Conservation (phyloP, 23 tunicate genomes). For the Styela plicata region DNA sequence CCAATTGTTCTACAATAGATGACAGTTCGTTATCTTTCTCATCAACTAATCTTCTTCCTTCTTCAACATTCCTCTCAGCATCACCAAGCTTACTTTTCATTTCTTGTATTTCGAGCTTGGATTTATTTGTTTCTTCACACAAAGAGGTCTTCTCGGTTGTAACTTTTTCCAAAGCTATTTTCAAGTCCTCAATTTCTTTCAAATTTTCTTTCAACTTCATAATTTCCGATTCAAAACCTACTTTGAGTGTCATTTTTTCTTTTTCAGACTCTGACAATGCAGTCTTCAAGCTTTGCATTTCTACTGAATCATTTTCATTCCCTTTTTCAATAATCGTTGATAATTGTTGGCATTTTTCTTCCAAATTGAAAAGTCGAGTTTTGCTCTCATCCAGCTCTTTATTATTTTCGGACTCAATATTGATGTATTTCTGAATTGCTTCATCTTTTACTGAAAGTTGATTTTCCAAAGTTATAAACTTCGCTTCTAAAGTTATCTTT, state of each 20-base stretch:
- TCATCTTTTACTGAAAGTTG: not conserved
- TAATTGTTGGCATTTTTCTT: not conserved
- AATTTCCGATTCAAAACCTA: slow-evolving; percentile 45
- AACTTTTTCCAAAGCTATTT: not conserved
- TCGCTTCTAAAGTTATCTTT: not conserved
- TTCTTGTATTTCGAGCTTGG: not conserved
- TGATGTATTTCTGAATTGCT: not conserved
- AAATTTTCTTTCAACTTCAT: slow-evolving; percentile 36
- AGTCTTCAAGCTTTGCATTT: not conserved
- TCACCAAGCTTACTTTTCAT: not conserved
- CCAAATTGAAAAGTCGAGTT: not conserved
- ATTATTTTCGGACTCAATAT: not conserved
- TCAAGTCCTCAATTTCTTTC: not conserved
- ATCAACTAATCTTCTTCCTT: not conserved
- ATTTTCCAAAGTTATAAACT: not conserved
- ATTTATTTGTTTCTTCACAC: not conserved
- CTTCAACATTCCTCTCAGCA: not conserved
- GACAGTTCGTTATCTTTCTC: slow-evolving; percentile 6
- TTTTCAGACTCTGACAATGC: not conserved
- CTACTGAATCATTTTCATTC: not conserved
- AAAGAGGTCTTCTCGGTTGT: not conserved
- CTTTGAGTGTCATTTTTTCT: slow-evolving; percentile 30
- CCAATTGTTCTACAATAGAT: not conserved
- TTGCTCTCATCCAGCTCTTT: not conserved
- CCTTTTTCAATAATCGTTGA: not conserved